These are phyloP conservation scores for Pipra filicauda DNA, from an alignment of 2,113 vertebrate genomes.

Conservation along the genomic window DNA sequence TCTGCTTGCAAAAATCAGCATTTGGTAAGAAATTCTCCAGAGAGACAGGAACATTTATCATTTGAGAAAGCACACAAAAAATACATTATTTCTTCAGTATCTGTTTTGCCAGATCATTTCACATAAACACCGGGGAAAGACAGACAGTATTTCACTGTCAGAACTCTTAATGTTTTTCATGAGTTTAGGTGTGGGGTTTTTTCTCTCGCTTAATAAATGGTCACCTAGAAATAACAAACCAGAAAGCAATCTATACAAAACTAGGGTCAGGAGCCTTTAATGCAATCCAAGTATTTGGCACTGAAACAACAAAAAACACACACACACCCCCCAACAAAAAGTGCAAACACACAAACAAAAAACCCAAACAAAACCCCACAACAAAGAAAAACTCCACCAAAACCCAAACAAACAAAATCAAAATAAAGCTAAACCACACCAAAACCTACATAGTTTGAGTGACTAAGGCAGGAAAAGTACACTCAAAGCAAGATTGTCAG, in stretches of 20 bases:
- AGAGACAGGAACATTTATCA: constrained; percentile 78
- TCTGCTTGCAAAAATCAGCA: constrained; percentile 69
- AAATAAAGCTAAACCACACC: neutral
- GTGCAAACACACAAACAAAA: neutral
- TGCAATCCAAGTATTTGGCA: constrained; percentile 41
- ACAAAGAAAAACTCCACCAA: neutral
- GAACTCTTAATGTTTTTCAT: constrained; percentile 57
- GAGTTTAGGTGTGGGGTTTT: neutral
- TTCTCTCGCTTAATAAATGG: constrained; percentile 8
- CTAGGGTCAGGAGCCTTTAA: neutral
- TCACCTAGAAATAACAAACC: constrained; percentile 43
- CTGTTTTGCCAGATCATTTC: constrained; percentile 81
- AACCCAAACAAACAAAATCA: neutral
- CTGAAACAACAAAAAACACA: neutral
- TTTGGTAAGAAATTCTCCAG: constrained; percentile 63
- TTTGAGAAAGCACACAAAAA: constrained; percentile 67
- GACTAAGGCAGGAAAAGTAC: neutral
- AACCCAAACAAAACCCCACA: neutral
- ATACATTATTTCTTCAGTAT: constrained; percentile 73
- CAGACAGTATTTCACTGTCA: constrained; percentile 77
- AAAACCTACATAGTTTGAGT: neutral
- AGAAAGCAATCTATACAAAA: neutral
- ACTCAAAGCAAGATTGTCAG: neutral
- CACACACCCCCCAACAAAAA: neutral
- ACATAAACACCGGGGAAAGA: constrained; percentile 68